Evolutionary conservation across 2,888 invertebrate species (phyloP), one percentile per base, ranked within the genome.

Genomic region (Drosophila borborema): DNA sequence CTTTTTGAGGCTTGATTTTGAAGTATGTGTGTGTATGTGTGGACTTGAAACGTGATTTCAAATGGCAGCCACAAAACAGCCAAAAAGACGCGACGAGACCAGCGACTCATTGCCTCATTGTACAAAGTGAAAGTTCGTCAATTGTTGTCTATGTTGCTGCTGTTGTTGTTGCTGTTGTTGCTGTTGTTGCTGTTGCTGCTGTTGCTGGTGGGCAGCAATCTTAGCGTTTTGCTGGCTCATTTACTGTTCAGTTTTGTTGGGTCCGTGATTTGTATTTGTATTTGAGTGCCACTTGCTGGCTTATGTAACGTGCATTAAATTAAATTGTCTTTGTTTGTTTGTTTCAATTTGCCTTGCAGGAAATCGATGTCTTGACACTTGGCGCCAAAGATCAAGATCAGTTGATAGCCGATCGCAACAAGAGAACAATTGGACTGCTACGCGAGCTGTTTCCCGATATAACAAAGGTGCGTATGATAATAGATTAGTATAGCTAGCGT

Each of bases 341-440:
- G 38, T 40, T 40, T 16, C 16, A 5, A 28, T 40, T 64, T 68
- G 20, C 62, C 16, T 91, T 90, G 0, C 94, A 96, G 96, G 95
- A 95, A 93, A 94, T 96, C 79, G 94, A 96, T 85, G 95, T 95
- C 76, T 93, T 96, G 92, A 95, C 96, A 93, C 94, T 96, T 85
- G 95, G 95, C 80, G 95, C 95, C 81, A 86, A 81, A 66, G 90
- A 89, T 72, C 94, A 95, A 74, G 95, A 95, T 91, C 95, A 95
- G 91, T 93, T 95, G 80, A 90, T 91, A 72, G 95, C 95, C 91
- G 95, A 96, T 82, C 94, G 96, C 89, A 96, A 95, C 93, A 96
- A 96, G 93, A 94, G 96, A 91, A 96, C 96, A 82, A 96, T 96
- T 90, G 96, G 96, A 86, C 94, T 96, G 90, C 94, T 96, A 81